Evolutionary conservation across 1,140 invertebrate genomes (phyloP).

Genomic region (Drosophila pachea): DNA sequence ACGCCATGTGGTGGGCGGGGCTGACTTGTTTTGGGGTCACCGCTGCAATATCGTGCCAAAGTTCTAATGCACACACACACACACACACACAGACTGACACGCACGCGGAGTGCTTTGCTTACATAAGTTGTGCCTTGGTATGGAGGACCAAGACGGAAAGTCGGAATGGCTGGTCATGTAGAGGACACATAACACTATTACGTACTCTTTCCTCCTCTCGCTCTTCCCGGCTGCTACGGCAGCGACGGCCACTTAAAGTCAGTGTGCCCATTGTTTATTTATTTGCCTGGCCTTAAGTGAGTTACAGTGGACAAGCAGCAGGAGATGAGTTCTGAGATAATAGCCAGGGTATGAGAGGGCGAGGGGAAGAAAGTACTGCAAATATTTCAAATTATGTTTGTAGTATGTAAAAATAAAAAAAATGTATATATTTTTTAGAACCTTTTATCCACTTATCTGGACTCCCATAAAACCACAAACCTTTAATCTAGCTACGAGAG

Average conservation of each 20-base stretch:
- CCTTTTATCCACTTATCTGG: slow-evolving; percentile 1
- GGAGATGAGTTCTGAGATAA: slow-evolving; percentile 6
- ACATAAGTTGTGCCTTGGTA: slow-evolving; percentile 59
- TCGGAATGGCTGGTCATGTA: background rate
- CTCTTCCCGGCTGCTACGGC: slow-evolving; percentile 10
- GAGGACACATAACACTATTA: slow-evolving; percentile 22
- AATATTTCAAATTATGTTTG: background rate
- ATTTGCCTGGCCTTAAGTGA: slow-evolving; percentile 32
- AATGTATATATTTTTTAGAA: too few species aligned
- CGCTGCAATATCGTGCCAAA: slow-evolving; percentile 50
- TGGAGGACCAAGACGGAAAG: slow-evolving; percentile 18
- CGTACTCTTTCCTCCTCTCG: slow-evolving; percentile 3
- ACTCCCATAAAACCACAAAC: background rate
- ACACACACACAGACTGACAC: too few species aligned
- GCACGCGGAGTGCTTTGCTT: too few species aligned
- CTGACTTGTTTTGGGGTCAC: slow-evolving; percentile 44
- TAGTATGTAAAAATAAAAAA: too few species aligned
- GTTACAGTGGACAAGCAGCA: slow-evolving; percentile 26
- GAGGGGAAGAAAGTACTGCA: background rate
- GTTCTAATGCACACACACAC: slow-evolving; percentile 27
- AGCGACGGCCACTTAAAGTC: slow-evolving; percentile 39
- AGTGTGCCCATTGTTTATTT: slow-evolving; percentile 42
- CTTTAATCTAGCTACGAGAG: background rate
- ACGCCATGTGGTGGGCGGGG: background rate
- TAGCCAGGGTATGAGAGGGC: background rate